Conservation (phyloP, 2,888 invertebrate genomes). For the Cecidostiba fungosa region DNA sequence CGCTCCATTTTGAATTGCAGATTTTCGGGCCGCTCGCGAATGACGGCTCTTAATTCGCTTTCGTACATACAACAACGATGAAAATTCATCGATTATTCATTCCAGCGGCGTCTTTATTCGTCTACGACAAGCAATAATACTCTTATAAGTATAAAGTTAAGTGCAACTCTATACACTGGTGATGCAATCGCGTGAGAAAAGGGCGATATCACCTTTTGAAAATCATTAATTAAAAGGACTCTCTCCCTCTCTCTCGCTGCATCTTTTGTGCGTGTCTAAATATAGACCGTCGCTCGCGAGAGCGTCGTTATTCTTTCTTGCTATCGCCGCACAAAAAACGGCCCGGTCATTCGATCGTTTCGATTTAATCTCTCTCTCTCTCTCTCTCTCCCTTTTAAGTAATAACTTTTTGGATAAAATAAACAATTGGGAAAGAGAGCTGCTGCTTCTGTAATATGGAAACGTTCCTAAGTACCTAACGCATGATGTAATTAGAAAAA, state of each 20-base stretch:
- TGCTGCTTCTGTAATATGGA: background rate
- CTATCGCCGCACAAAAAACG: background rate
- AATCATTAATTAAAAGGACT: slow-evolving; percentile 7
- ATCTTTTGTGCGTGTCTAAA: slow-evolving; percentile 3
- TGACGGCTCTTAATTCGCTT: background rate
- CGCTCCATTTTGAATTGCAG: slow-evolving; percentile 50
- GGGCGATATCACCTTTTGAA: background rate
- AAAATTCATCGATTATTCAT: background rate
- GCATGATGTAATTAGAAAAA: slow-evolving; percentile 43
- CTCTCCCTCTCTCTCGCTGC: background rate
- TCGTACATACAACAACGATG: background rate
- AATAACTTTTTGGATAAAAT: background rate
- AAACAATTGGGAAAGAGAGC: background rate
- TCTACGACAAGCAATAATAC: background rate
- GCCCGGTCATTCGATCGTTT: background rate
- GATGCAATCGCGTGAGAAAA: background rate
- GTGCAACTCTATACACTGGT: background rate
- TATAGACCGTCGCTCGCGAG: slow-evolving; percentile 8
- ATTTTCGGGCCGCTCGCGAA: background rate
- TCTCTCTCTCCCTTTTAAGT: no score
- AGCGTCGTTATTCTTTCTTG: background rate
- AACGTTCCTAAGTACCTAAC: background rate
- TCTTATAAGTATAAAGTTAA: background rate
- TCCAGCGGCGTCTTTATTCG: background rate
- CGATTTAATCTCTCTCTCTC: background rate